phyloP scores from a whole-genome alignment of 2,888 invertebrate genomes.

The Sarcophaga subvicina region DNA sequence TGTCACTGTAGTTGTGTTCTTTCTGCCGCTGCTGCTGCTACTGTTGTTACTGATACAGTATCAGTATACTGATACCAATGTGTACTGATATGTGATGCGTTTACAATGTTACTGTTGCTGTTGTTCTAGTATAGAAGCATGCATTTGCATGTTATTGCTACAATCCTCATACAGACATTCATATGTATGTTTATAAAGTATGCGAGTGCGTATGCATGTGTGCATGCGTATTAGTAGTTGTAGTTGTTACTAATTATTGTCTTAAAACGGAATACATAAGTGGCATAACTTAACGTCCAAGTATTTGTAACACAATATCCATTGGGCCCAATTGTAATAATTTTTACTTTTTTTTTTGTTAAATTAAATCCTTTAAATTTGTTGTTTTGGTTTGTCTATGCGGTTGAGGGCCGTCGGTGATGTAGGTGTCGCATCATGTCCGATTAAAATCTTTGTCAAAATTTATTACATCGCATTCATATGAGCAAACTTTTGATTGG shows the following conservation, averaged over 20 bases:
- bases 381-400: slow-evolving; percentile 12
- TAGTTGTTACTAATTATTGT: background rate
- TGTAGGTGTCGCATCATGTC: background rate
- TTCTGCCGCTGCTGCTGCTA: background rate
- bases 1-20: background rate
- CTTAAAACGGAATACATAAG: no score
- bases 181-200: background rate
- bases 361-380: slow-evolving; percentile 36
- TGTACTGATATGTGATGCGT: no score
- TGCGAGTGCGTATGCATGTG: background rate
- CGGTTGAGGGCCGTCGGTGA: no score
- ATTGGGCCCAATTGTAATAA: slow-evolving; percentile 35
- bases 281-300: no score
- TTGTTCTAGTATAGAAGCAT: no score
- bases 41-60: background rate
- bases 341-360: slow-evolving; percentile 15
- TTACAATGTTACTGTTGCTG: no score
- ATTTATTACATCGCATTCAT: slow-evolving; percentile 51
- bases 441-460: slow-evolving; percentile 56
- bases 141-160: background rate
- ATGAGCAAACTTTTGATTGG: slow-evolving; percentile 47
- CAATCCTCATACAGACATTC: background rate
- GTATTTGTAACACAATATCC: background rate
- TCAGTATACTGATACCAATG: no score
- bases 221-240: background rate